These are phyloP conservation scores for Pangasius djambal DNA, from an alignment of 2,797 vertebrate species.

Conservation along the genomic window DNA sequence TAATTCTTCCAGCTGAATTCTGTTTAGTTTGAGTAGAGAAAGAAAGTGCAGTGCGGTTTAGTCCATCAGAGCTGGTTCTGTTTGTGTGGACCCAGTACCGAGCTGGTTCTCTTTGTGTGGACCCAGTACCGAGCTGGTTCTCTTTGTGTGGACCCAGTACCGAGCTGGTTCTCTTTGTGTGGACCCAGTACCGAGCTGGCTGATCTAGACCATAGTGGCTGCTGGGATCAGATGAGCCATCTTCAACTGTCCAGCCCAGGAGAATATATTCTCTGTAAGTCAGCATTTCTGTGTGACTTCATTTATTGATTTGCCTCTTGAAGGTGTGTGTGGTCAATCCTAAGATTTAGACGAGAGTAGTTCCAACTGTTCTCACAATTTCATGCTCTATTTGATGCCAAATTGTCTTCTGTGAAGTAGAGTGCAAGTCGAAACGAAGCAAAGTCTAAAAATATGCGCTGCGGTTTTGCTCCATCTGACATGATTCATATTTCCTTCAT, in stretches of 20 bases:
- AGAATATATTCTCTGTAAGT: constrained; percentile 78
- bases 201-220: constrained; percentile 65
- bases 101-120: constrained; percentile 62
- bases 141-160: constrained; percentile 38
- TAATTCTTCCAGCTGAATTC: constrained; percentile 42
- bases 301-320: constrained; percentile 14
- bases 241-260: constrained; percentile 74
- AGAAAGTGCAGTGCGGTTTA: constrained; percentile 26
- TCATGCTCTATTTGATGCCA: not conserved
- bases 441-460: not conserved
- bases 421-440: not conserved
- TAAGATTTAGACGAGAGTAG: not conserved
- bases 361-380: not conserved
- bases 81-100: constrained; percentile 55
- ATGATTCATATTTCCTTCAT: not conserved
- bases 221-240: constrained; percentile 79
- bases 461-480: not conserved
- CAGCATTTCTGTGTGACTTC: not conserved
- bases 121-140: constrained; percentile 47
- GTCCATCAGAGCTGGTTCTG: constrained; percentile 26
- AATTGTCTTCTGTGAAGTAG: not conserved
- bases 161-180: constrained; percentile 66
- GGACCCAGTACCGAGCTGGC: constrained; percentile 70
- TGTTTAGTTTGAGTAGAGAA: constrained; percentile 47
- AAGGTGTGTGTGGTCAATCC: not conserved